Evolutionary conservation across 2,113 vertebrate species (phyloP), one percentile per base, ranked within the genome.

Genomic region (Neopipo cinnamomea): DNA sequence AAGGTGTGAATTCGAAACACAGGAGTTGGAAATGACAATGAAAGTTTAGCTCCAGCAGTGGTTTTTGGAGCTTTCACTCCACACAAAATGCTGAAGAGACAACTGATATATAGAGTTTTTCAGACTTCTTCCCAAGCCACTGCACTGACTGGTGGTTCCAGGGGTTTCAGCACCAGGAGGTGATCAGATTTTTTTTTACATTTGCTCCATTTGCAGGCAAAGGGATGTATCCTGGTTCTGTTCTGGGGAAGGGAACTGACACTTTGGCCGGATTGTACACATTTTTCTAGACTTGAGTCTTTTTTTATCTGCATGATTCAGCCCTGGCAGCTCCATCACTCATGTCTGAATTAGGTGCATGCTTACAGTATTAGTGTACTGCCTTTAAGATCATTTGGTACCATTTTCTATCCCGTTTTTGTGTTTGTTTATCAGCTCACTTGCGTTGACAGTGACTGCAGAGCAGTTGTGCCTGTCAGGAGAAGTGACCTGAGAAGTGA

Each of bases 381-480:
- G 75, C 37, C 55, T 83, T 66, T 62, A 4, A 72, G 83, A 41
- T 77, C 22, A 39, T 66, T 75, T 81, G 46, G 84, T 84, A 14
- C 33, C 63, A 44, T 84, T 97, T 95, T 84, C 94, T 77, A 15
- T 92, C 41, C 47, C 15, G 4, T 2, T 94, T 96, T 79, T 87
- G 55, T 85, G 89, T 95, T 96, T 94, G 70, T 91, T 96, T 92
- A 44, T 89, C 93, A 91, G 86, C 93, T 71, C 75, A 13, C 85
- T 85, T 75, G 65, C 68, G 76, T 50, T 86, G 93, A 35, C 88
- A 90, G 81, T 96, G 79, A 77, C 81, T 83, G 13, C 91, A 92
- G 96, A 56, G 83, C 94, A 52, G 89, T 55, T 93, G 77, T 44
- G 52, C 7, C 0, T 10, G 42, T 53, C 73, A 39, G 15, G 56